Evolutionary conservation across 2,113 vertebrate species (phyloP).

Genomic region (Rafetus swinhoei): DNA sequence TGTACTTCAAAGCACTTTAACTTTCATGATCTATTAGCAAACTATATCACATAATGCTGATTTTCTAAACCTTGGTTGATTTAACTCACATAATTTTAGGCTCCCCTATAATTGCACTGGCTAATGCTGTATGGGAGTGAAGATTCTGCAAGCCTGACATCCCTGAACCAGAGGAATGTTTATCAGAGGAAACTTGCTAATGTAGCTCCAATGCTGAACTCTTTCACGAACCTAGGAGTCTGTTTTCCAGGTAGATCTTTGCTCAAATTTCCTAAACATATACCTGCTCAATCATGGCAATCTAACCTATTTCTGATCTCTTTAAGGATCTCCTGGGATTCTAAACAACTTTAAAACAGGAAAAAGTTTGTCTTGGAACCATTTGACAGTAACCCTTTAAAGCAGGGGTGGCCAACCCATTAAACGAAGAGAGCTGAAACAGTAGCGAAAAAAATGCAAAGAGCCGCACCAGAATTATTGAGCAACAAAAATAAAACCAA

Average conservation of each 20-base stretch:
- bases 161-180: rapidly evolving
- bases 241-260: background rate
- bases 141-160: background rate
- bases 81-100: rapidly evolving
- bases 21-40: background rate
- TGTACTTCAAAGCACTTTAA: background rate
- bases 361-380: background rate
- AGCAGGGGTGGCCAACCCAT: background rate
- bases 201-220: rapidly evolving
- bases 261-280: background rate
- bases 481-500: too few relatives aligned
- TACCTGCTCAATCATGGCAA: background rate
- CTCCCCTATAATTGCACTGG: background rate
- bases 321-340: background rate
- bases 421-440: too few relatives aligned
- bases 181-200: rapidly evolving
- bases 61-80: background rate
- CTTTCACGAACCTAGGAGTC: background rate
- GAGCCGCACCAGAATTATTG: too few relatives aligned
- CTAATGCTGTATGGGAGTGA: rapidly evolving
- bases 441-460: too few relatives aligned
- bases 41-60: rapidly evolving
- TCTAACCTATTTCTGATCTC: background rate
- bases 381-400: background rate
- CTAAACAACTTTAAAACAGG: background rate